Base-by-base conservation (phyloP, 2,888 invertebrate species). In the Trachelus tabidus region DNA sequence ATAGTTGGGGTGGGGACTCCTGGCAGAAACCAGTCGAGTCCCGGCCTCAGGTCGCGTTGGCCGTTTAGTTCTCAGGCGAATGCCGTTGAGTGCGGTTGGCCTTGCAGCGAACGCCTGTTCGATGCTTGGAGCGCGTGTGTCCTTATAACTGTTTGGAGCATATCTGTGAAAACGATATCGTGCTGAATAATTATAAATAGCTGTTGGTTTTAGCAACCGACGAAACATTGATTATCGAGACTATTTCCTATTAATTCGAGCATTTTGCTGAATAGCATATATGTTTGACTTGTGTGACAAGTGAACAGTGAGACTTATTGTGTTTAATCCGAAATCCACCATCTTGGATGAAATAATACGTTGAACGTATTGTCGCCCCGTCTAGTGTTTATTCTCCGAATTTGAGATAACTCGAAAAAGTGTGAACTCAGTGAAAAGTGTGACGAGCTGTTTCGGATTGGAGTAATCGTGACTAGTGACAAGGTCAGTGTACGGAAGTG, bases 1-100 rank as follows among this genome's bases (percentile, higher is more conserved):
- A 23, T 34, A 34, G 71, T 74, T 76, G 76, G 33, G 85, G 86
- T 76, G 85, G 84, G 85, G 86, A 81, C 37, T 80, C 81, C 83
- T 82, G 80, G 84, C 84, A 85, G 86, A 86, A 87, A 87, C 86
- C 88, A 90, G 90, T 90, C 89, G 90, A 85, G 87, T 86, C 85
- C 87, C 87, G 89, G 90, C 89, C 87, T 88, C 87, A 88, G 89
- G 86, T 87, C 88, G 89, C 81, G 88, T 86, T 85, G 89, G 88
- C 84, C 78, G 86, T 88, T 90, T 86, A 90, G 90, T 90, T 87
- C 81, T 85, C 87, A 87, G 86, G 89, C 90, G 87, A 87, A 85
- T 85, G 89, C 88, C 90, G 90, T 88, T 80, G 80, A 86, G 89
- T 81, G 84, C 89, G 90, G 89, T 87, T 81, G 82, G 82, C 79